Base-by-base conservation (phyloP, 2,888 invertebrate genomes). In the Caenorhabditis sp. region DNA sequence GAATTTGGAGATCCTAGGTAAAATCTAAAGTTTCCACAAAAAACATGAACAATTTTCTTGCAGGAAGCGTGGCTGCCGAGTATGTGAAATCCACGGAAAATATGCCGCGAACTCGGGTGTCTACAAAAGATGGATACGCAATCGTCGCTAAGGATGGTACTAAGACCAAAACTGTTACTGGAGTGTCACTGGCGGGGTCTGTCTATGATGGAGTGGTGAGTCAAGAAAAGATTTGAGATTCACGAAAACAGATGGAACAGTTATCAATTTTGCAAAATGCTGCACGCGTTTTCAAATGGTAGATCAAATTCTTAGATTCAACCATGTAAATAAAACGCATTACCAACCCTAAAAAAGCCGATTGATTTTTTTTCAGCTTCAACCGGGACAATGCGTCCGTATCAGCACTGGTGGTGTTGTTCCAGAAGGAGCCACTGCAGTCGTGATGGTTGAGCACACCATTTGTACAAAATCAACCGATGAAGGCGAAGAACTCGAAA, bases 351-450 rank as follows among this genome's bases (percentile, higher is more conserved):
- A n/a, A n/a, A n/a, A n/a, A n/a, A 31, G 4, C 7, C 31, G 7
- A 31, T 31, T 31, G 4, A 31, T 31, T 31, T 31, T 6, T 31
- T 41, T 66, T 47, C 38, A 76, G 63, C 24, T 77, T 0, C 24
- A 49, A 35, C 5, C 79, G 6, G 88, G 88, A 4, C 75, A 87
- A 44, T 91, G 91, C 69, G 95, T 95, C 14, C 94, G 98, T 88
- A 95, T 99, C 80, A 98, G 96, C 92, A 99, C 99, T 0, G 99
- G 99, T 1, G 97, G 97, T 0, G 95, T 96, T 0, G 91, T 99
- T 76, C 98, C 98, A 0, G 93, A 94, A 0, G 95, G 96, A 72
- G 94, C 94, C 0, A 94, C 94, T 91, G 94, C 94, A 24, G 94
- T 95, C 1, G 93, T 94, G 49, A 94, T 94, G 92, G 93, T 94